A percentile compares a stretch with the other conserved stretches of the same genome.
phyloP scores from a whole-genome alignment of 2,113 vertebrate species.

The Gymnobelideus leadbeateri region DNA sequence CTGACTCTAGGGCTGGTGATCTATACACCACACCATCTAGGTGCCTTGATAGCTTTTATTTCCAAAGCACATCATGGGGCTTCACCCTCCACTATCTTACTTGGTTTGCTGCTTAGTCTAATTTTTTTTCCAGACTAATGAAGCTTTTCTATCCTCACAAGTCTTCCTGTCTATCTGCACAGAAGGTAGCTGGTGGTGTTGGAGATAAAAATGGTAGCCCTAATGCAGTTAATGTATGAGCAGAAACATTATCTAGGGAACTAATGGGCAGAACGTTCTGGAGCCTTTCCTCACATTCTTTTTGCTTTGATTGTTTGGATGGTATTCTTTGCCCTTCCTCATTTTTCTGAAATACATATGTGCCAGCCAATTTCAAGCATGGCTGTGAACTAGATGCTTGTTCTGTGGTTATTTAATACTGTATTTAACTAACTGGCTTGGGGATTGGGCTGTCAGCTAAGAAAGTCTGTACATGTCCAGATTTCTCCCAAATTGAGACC shows the following conservation, averaged over 20 bases:
- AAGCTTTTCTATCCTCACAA: not conserved
- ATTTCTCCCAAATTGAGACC: conserved; percentile 62
- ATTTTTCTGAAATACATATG: conserved; percentile 62
- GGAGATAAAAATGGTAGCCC: not conserved
- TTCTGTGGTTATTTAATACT: conserved; percentile 30
- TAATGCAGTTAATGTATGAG: not conserved
- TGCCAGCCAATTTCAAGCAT: conserved; percentile 47
- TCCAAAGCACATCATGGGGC: not conserved
- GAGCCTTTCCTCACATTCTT: conserved; percentile 5
- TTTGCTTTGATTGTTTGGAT: conserved; percentile 54
- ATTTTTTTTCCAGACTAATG: not conserved
- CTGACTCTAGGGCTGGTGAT: not conserved
- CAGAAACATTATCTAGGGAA: not conserved
- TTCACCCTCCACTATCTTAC: not conserved
- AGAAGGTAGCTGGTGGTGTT: not conserved
- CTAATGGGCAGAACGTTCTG: not conserved
- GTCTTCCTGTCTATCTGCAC: not conserved
- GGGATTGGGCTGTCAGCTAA: conserved; percentile 26
- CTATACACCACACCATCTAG: not conserved
- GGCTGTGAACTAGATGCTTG: conserved; percentile 46
- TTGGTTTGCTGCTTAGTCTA: not conserved
- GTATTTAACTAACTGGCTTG: conserved; percentile 41
- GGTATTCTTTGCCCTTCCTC: conserved; percentile 58
- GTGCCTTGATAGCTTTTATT: not conserved
- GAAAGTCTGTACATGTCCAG: conserved; percentile 20